phyloP scores from a whole-genome alignment of 2,888 invertebrate species.

The Dendrolimus houi region DNA sequence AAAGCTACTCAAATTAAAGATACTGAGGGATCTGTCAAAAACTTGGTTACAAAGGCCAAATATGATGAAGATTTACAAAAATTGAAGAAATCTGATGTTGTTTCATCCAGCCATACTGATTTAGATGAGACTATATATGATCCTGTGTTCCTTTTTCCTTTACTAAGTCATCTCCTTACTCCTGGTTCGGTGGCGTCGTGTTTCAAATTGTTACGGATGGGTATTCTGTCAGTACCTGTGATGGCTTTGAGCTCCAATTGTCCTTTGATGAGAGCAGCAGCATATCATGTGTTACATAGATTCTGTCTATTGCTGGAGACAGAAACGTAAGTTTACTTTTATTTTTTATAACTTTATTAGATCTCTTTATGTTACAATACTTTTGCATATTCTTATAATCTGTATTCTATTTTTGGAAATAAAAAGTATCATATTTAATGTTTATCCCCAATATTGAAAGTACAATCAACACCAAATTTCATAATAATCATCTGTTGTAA shows the following conservation, averaged over 20 bases:
- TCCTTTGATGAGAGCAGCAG: constrained; percentile 80
- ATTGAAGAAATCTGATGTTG: constrained; percentile 28
- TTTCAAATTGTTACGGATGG: constrained; percentile 81
- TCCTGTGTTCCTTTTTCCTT: constrained; percentile 86
- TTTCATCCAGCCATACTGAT: constrained; percentile 31
- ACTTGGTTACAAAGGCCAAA: constrained; percentile 29
- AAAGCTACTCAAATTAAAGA: constrained; percentile 30
- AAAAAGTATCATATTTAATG: too few relatives aligned
- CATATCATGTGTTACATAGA: constrained; percentile 83
- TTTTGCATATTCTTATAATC: too few relatives aligned
- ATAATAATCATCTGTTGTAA: not conserved
- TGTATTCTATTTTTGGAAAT: too few relatives aligned
- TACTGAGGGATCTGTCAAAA: constrained; percentile 28
- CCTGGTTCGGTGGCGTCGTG: constrained; percentile 85
- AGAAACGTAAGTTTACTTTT: constrained; percentile 67
- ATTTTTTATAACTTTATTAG: constrained; percentile 1
- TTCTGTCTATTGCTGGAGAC: constrained; percentile 86
- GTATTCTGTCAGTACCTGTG: constrained; percentile 82
- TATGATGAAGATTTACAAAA: constrained; percentile 24
- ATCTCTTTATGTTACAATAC: not conserved
- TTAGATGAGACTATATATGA: constrained; percentile 80
- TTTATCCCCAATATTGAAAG: too few relatives aligned
- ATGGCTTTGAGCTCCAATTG: constrained; percentile 83
- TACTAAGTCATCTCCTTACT: constrained; percentile 84
- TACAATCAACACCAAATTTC: too few relatives aligned